Evolutionary conservation across 2,113 vertebrate species (phyloP), one percentile per base, ranked within the genome.

Genomic region (Pseudorhombus dupliciocellatus): DNA sequence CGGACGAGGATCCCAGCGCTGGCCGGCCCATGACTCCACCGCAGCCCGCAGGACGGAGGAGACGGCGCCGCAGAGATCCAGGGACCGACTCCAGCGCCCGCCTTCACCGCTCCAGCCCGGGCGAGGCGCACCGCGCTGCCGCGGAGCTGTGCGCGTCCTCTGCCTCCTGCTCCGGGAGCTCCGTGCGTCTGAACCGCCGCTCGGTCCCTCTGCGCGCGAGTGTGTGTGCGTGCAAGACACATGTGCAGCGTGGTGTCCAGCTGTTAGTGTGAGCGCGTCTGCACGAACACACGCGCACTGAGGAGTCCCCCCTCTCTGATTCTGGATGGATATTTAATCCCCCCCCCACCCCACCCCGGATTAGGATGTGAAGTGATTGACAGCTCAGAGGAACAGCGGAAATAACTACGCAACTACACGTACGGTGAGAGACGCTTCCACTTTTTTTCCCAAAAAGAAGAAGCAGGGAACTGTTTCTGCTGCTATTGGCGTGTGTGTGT

Each of bases 321-420:
- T 77, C 37, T 24, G 69, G 44, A 24, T 74, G 82, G 80, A 87
- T 83, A 79, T 79, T 14, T 70, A 61, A 42, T 34, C 40, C 3
- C 37, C 34, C 1, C 42, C 44, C 1, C 57, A 21, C 2, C 40
- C 37, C 1, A 52, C 28, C 0, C 25, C 55, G 87, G 83, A 84
- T 84, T 83, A 70, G 55, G 62, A 74, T 16, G 46, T 25, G 59
- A 71, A 83, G 26, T 46, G 75, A 79, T 24, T 34, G 21, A 53
- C 46, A n/a, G 46, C 18, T 50, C 40, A 44, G 40, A 44, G 40
- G 11, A 53, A 15, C 21, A 53, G 11, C 11, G 51, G 51, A 10
- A 50, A n/a, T 15, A n/a, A 44, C 42, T 16, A 44, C 42, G 18
- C 42, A 46, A 44, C 42, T 44, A 44, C 42, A 44, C 42, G 16